phyloP scores from a whole-genome alignment of 2,888 invertebrate species.

The Sphaerophoria rueppellii region DNA sequence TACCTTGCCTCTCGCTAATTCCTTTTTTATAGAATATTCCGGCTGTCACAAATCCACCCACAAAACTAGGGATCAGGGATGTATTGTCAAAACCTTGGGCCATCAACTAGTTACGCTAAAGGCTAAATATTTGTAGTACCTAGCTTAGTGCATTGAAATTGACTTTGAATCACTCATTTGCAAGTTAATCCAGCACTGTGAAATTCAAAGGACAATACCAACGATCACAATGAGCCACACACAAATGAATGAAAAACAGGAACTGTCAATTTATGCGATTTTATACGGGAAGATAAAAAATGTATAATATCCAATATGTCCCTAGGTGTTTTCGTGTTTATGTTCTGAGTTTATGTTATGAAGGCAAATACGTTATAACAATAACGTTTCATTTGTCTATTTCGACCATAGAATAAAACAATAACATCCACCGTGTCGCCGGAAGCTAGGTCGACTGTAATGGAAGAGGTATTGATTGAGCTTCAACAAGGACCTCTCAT shows the following conservation, averaged over 20 bases:
- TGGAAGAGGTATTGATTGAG: constrained; percentile 22
- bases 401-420: constrained; percentile 31
- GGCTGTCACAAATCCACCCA: background rate
- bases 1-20: constrained; percentile 46
- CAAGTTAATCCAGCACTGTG: constrained; percentile 6
- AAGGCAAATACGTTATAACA: background rate
- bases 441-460: constrained; percentile 21
- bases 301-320: constrained; percentile 64
- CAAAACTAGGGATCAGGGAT: background rate
- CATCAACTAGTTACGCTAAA: background rate
- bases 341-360: background rate
- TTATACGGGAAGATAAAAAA: constrained; percentile 58
- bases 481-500: too few species aligned
- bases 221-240: background rate
- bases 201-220: constrained; percentile 16
- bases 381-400: constrained; percentile 28
- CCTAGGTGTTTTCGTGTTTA: constrained; percentile 32
- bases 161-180: background rate
- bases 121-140: too few species aligned
- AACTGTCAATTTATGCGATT: constrained; percentile 63
- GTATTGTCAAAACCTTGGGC: background rate
- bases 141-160: background rate
- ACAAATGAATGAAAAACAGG: background rate
- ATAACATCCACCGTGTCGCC: background rate
- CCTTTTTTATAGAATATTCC: constrained; percentile 25